Conservation (phyloP, 2,888 invertebrate species). For the Chrysolina oricalcia region DNA sequence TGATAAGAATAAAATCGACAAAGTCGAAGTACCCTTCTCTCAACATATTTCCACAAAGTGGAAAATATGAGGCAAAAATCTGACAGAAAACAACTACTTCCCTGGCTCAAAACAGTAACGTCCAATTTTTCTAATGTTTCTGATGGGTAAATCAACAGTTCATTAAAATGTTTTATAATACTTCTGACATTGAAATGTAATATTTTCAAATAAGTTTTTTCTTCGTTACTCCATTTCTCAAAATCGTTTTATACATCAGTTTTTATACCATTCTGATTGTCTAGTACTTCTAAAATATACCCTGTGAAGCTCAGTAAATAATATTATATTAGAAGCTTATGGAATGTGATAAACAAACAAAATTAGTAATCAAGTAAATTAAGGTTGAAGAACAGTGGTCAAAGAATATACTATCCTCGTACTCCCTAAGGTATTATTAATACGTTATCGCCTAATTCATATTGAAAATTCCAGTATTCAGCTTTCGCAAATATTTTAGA, state of each 20-base stretch:
- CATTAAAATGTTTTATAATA: background rate
- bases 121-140: conserved; percentile 1
- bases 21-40: too few relatives aligned
- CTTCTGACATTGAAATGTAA: background rate
- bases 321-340: background rate
- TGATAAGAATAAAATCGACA: too few relatives aligned
- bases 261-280: background rate
- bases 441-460: background rate
- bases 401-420: background rate
- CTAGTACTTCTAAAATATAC: background rate
- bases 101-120: background rate
- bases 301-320: background rate
- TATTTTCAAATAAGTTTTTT: background rate
- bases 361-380: background rate
- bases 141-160: background rate
- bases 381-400: too few relatives aligned
- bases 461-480: background rate
- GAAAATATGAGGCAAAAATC: too few relatives aligned
- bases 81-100: too few relatives aligned
- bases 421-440: background rate
- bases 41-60: too few relatives aligned
- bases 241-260: conserved; percentile 11
- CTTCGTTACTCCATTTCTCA: background rate
- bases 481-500: background rate
- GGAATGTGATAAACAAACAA: background rate